Base-by-base conservation (phyloP, 1,140 invertebrate genomes). In the Diachasma alloeum region DNA sequence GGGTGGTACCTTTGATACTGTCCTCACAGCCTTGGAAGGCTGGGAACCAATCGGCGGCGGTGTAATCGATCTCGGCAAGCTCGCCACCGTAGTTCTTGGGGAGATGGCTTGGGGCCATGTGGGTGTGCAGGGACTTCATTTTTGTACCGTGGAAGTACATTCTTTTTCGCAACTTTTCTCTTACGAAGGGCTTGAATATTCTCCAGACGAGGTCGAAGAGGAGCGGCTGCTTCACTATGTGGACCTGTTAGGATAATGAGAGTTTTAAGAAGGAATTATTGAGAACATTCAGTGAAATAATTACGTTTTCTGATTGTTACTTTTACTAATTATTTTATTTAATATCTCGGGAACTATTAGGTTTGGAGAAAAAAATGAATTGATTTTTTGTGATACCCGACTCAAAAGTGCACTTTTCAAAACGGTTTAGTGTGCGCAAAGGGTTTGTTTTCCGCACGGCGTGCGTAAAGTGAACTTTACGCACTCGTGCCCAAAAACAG, bases 201-300 rank as follows among this genome's bases (percentile, higher is more conserved):
- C 93, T 92, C 93, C 96, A 97, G 0, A 97, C 94, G 84, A 97
- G 92, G 80, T 95, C 96, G 87, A 97, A 97, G 63, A 97, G 90
- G 89, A 94, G 95, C 0, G 96, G 96, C 82, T 97, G 94, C 84
- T 97, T 97, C 0, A 98, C 93, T 81, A 98, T 94, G 88, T 97
- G 96, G 11, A 97, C 84, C 86, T 87, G 66, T 66, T 42, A 59
- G 56, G 37, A 17, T 36, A 36, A n/a, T 63, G 2, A 19, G 22
- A 31, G 42, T 53, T 31, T 42, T 56, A 0, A 53, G 9, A 2
- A n/a, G 2, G 1, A 53, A 46, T 46, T 46, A 46, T 11, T 31
- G 2, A 6, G 6, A 19, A 67, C 4, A 24, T 44, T n/a, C 11
- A 36, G 36, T 15, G 17, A 71, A 10, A n/a, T 31, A 31, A 31